Evolutionary conservation across 2,797 vertebrate species (phyloP), one percentile per base, ranked within the genome.

Genomic region (Lindbergichthys nudifrons): DNA sequence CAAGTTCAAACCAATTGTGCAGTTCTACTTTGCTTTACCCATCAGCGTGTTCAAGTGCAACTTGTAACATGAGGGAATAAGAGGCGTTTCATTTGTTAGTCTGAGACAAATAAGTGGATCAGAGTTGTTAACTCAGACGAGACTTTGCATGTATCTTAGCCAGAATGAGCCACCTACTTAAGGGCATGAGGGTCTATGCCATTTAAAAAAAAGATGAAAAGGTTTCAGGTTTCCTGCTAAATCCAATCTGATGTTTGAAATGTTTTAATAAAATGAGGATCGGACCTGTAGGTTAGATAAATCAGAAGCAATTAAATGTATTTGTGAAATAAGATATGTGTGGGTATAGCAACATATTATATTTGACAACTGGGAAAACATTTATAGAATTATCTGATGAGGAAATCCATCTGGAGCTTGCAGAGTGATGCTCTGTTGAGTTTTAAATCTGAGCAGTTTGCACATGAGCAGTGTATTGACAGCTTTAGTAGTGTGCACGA

Each of bases 1-100:
- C 32, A 36, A 7, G 32, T 56, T 66, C 14, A 79, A 77, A 66
- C 48, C 3, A 47, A 42, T 77, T 73, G 64, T 36, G 45, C 2
- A 13, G 3, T 65, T 26, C 32, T 76, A 41, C 26, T 65, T 77
- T 46, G 48, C 56, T 79, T 65, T 10, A 54, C 68, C 56, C 21
- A 58, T 63, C 39, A 63, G 19, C 1, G 43, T 60, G 32, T 75
- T 77, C 1, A 51, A 68, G 61, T 57, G 42, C 54, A 65, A 15
- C 39, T 48, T 45, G 39, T 53, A 58, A 12, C 10, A 10, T 12
- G 19, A 63, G 45, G 30, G 45, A 23, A 32, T 1, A n/a, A 16
- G 36, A 53, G 30, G 32, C 5, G 1, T 66, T 60, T 69, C 36
- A 75, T 72, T 42, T 65, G 63, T 48, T 75, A 12, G 12, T 5